Conservation (phyloP, 37 sponge, comb jelly and placozoan species). For the Cladorhizidae sp. region DNA sequence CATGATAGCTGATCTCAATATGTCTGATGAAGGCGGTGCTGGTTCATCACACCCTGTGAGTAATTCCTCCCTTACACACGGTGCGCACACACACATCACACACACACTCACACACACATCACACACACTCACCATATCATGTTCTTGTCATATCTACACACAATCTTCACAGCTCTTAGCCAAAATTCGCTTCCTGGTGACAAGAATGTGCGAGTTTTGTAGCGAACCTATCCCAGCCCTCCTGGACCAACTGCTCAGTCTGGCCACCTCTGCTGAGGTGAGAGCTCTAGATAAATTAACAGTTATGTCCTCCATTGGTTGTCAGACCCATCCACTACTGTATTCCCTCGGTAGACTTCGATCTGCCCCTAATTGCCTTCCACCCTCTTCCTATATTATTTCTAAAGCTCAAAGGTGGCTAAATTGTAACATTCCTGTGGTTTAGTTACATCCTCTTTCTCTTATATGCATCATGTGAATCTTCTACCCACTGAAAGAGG, state of each 20-base stretch:
- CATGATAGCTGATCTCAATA: conserved; percentile 74
- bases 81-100: not conserved
- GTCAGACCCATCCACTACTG: too few relatives aligned
- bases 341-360: too few relatives aligned
- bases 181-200: conserved; percentile 61
- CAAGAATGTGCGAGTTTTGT: conserved; percentile 34
- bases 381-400: too few relatives aligned
- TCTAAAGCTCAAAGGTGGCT: too few relatives aligned
- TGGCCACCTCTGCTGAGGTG: conserved; percentile 66
- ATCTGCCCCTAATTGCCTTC: too few relatives aligned
- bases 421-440: too few relatives aligned
- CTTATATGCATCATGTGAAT: too few relatives aligned
- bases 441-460: too few relatives aligned
- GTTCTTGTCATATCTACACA: not conserved
- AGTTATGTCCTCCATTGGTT: too few relatives aligned
- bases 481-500: too few relatives aligned
- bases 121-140: not conserved
- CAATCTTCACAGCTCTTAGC: conserved; percentile 54
- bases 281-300: not conserved
- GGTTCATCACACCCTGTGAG: conserved; percentile 24
- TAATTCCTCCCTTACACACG: not conserved
- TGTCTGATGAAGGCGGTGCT: conserved; percentile 46
- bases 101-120: not conserved
- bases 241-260: conserved; percentile 75
- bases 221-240: conserved; percentile 54